Base-by-base conservation (phyloP, 2,113 vertebrate genomes). In the Manacus vitellinus region DNA sequence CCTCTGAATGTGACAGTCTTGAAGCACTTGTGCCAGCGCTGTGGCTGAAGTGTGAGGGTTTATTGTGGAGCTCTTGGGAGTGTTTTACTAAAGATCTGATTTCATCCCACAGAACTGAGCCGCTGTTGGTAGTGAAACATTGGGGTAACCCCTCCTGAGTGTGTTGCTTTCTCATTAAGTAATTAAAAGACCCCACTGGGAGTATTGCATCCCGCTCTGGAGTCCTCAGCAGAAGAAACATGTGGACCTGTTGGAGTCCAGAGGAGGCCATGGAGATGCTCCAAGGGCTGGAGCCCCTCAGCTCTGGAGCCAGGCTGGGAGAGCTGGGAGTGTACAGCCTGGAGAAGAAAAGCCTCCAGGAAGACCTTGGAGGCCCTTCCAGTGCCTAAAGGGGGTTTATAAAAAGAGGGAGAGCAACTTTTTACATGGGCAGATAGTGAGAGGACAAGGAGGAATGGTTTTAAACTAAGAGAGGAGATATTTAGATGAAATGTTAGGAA, bases 11-110 rank as follows among this genome's bases (percentile, higher is more conserved):
- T 41, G 81, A 6, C 21, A 3, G 13, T 31, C 14, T 3, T 43
- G 54, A 24, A 47, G 17, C 6, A 1, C 15, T 43, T 0, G 0
- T 46, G 14, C 8, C 5, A 35, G 5, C 1, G 2, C 35, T 56
- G n/a, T 0, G 8, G 24, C 62, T 68, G 8, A 17, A 51, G 7
- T 30, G 13, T 16, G 33, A 65, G 59, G 23, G 28, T 82, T 43
- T 0, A 2, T 63, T 0, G 0, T 22, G 8, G 13, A 55, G 41
- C 49, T 73, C 49, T 20, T 20, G 33, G 0, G 7, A 22, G 11
- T 44, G 4, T 59, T 76, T 84, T 24, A 4, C 13, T 12, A 1
- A 28, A 47, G 41, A 28, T 27, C 33, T 71, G 66, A 21, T 72
- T 70, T 47, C 14, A 49, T 67, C 51, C 24, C 52, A 13, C 16